A percentile compares a stretch with the other conserved stretches of the same genome.
These are phyloP conservation scores for Serranus cabrilla DNA, from an alignment of 2,797 vertebrate genomes.

Conservation along the genomic window DNA sequence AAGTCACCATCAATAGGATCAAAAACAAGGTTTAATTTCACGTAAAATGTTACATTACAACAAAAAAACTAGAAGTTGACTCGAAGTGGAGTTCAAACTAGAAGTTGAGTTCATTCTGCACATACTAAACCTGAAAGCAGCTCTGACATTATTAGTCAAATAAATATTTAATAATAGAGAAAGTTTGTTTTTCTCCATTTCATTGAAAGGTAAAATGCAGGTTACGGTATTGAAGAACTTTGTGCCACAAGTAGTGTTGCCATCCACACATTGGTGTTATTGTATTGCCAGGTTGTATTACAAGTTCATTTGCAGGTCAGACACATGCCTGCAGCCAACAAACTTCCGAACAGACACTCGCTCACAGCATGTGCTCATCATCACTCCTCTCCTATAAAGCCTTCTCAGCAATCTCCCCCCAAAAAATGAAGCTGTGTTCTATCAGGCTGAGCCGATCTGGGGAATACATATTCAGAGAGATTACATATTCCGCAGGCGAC, in stretches of 20 bases:
- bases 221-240: slow-evolving; percentile 24
- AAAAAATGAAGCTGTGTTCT: slow-evolving; percentile 45
- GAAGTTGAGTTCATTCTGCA: background rate
- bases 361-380: slow-evolving; percentile 56
- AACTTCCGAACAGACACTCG: slow-evolving; percentile 32
- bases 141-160: background rate
- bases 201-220: slow-evolving; percentile 18
- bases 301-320: slow-evolving; percentile 68
- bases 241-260: slow-evolving; percentile 10
- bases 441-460: slow-evolving; percentile 47
- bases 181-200: background rate
- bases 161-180: slow-evolving; percentile 33
- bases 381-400: slow-evolving; percentile 45
- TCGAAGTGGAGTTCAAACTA: background rate
- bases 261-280: slow-evolving; percentile 6
- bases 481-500: slow-evolving; percentile 64
- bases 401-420: slow-evolving; percentile 25
- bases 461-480: slow-evolving; percentile 70
- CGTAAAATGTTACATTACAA: background rate
- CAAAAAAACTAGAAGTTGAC: no score
- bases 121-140: background rate
- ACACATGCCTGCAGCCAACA: slow-evolving; percentile 51
- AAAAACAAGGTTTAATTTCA: background rate
- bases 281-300: slow-evolving; percentile 11
- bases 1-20: no score